phyloP scores from a whole-genome alignment of 1,140 invertebrate species.

The Leptinotarsa texana region DNA sequence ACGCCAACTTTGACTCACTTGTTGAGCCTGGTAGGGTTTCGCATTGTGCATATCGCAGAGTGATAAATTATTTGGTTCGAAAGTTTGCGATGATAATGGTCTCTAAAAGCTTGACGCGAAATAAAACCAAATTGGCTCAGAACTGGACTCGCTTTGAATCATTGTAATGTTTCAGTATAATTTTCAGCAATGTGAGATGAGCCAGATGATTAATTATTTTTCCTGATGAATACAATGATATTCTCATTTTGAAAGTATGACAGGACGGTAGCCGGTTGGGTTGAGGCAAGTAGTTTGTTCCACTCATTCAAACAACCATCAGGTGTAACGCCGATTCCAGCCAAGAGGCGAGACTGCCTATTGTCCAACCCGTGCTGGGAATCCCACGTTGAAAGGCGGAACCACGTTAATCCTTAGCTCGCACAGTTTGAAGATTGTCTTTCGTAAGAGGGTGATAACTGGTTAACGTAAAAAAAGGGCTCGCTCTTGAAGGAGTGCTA shows the following conservation, averaged over 20 bases:
- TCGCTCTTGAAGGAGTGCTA: too few relatives aligned
- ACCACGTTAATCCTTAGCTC: too few relatives aligned
- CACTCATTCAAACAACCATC: too few relatives aligned
- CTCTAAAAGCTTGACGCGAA: background rate
- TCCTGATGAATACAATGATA: background rate
- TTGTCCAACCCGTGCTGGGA: too few relatives aligned
- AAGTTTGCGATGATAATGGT: background rate
- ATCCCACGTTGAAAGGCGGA: too few relatives aligned
- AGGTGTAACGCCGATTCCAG: too few relatives aligned
- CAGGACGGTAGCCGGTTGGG: too few relatives aligned
- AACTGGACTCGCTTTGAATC: background rate
- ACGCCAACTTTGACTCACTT: background rate
- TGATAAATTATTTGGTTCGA: slow-evolving; percentile 3
- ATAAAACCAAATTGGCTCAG: background rate
- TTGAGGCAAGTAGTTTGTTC: too few relatives aligned
- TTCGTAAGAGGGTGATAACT: too few relatives aligned
- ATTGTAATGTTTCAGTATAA: background rate
- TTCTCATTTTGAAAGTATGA: background rate
- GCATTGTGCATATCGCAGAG: background rate
- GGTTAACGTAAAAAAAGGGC: too few relatives aligned
- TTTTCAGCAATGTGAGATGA: background rate
- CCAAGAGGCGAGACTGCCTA: too few relatives aligned
- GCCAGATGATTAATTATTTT: background rate
- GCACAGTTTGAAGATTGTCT: too few relatives aligned
- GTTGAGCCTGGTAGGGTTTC: background rate